Evolutionary conservation across 2,113 vertebrate species (phyloP).

Genomic region (Embiotoca jacksoni): DNA sequence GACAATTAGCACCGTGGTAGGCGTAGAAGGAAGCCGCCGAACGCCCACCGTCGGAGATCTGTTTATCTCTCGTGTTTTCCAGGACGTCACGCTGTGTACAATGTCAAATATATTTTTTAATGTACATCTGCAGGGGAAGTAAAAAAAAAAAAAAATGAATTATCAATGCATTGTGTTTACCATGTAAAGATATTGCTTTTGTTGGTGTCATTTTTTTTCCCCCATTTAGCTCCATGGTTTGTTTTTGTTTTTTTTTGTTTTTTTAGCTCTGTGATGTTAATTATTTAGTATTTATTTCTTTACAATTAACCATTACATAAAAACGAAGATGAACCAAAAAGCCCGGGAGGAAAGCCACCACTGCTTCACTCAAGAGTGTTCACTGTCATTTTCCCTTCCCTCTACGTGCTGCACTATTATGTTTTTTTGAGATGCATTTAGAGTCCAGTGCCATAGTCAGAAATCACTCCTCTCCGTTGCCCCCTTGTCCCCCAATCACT

Average conservation of each 20-base stretch:
- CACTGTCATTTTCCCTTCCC: conserved; percentile 43
- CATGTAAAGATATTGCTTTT: conserved; percentile 78
- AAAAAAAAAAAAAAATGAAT: conserved; percentile 34
- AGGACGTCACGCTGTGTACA: conserved; percentile 64
- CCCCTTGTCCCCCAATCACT: background rate
- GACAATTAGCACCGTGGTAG: conserved; percentile 69
- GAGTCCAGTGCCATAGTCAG: conserved; percentile 53
- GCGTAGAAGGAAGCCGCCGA: conserved; percentile 56
- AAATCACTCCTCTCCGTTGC: conserved; percentile 26
- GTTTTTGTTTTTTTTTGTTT: conserved; percentile 24
- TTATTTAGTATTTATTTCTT: conserved; percentile 81
- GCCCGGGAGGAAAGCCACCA: conserved; percentile 66
- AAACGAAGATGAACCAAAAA: conserved; percentile 75
- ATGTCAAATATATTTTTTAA: conserved; percentile 80
- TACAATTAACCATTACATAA: conserved; percentile 66
- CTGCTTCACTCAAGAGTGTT: conserved; percentile 42
- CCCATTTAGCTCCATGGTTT: conserved; percentile 29
- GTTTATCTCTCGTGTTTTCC: conserved; percentile 56
- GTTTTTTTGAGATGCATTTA: conserved; percentile 47
- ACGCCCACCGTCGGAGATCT: conserved; percentile 39
- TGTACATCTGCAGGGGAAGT: conserved; percentile 71
- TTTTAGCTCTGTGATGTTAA: conserved; percentile 67
- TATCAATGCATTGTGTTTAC: conserved; percentile 77
- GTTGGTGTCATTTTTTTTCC: conserved; percentile 54
- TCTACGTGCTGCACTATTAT: conserved; percentile 28